Evolutionary conservation across 2,888 invertebrate genomes (phyloP), one percentile per base, ranked within the genome.

Genomic region (Drosophila cognata): DNA sequence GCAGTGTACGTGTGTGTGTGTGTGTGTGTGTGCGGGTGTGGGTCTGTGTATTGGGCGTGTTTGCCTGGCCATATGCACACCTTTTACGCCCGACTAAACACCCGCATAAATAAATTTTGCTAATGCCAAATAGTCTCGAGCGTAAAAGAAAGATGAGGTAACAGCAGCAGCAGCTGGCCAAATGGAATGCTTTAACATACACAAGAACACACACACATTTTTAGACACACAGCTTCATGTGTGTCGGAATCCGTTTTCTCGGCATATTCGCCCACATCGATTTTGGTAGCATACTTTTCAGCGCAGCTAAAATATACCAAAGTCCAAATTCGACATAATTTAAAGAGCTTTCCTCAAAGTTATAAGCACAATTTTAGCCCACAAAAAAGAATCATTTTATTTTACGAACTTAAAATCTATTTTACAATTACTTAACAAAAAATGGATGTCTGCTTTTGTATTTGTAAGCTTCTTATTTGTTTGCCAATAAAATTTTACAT

Each of bases 41-140:
- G 66, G 63, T 65, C 62, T 76, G 72, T 73, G 46, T 46, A 16
- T 46, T 16, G 25, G 66, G 64, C 67, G 67, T 77, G 72, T 73
- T 72, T 72, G 70, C 53, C 52, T 64, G 74, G 82, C 88, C 90
- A 89, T 88, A 91, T 88, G 88, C 85, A 88, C 83, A 79, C 75
- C 82, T 89, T 91, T 91, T 86, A 81, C 86, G 91, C 84, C 88
- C 81, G 90, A 91, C 80, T 82, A 88, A 91, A 84, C 82, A 90
- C 79, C 84, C 90, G 90, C 90, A 91, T 91, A 91, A 91, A 90
- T 91, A 91, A 88, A 91, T 91, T 89, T 81, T 73, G 90, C 88
- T 91, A 91, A 89, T 88, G 90, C 91, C 91, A 80, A 90, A 85
- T 89, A 88, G 89, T 89, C 90, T 88, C 76, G 81, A 89, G 85